Percentiles rank a stretch among this genome's conserved stretches.
phyloP scores from a whole-genome alignment of 2,113 vertebrate species.

The Bothrops jararaca region DNA sequence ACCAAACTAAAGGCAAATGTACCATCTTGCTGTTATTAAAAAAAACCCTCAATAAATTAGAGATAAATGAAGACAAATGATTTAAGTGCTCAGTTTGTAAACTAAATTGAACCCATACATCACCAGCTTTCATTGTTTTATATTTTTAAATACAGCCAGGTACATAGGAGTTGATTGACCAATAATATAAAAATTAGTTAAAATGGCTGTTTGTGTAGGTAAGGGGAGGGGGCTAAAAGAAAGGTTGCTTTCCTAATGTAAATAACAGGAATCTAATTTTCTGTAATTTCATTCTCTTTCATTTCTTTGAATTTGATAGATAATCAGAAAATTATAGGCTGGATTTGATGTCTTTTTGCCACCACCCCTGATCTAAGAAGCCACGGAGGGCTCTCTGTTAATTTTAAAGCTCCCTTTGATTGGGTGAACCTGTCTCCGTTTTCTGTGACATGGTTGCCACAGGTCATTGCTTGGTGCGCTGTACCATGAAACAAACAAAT shows the following conservation, averaged over 20 bases:
- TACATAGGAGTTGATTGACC: slow-evolving; percentile 70
- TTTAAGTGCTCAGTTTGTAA: slow-evolving; percentile 77
- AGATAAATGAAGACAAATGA: slow-evolving; percentile 82
- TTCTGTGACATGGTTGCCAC: slow-evolving; percentile 83
- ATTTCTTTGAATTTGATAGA: slow-evolving; percentile 59
- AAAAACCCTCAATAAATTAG: slow-evolving; percentile 73
- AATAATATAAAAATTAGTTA: slow-evolving; percentile 66
- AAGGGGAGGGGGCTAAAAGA: slow-evolving; percentile 44
- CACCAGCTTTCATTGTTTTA: slow-evolving; percentile 73
- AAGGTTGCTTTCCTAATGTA: slow-evolving; percentile 43
- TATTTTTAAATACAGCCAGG: slow-evolving; percentile 69
- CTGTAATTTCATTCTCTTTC: slow-evolving; percentile 49
- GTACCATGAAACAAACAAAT: slow-evolving; percentile 99
- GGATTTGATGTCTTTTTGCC: slow-evolving; percentile 76
- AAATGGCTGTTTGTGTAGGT: slow-evolving; percentile 57
- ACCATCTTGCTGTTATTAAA: slow-evolving; percentile 67
- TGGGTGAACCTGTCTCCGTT: slow-evolving; percentile 88
- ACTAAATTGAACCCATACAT: slow-evolving; percentile 80
- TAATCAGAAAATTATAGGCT: slow-evolving; percentile 69
- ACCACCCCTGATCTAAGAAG: slow-evolving; percentile 69
- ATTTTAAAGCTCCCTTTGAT: slow-evolving; percentile 93
- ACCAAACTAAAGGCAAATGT: slow-evolving; percentile 78
- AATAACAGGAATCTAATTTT: slow-evolving; percentile 51
- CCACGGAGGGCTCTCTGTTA: slow-evolving; percentile 90
- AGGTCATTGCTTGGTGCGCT: slow-evolving; percentile 95